Percentiles rank a stretch among this genome's conserved stretches.
Conservation (phyloP, 2,888 invertebrate genomes). For the Villa cingulata region DNA sequence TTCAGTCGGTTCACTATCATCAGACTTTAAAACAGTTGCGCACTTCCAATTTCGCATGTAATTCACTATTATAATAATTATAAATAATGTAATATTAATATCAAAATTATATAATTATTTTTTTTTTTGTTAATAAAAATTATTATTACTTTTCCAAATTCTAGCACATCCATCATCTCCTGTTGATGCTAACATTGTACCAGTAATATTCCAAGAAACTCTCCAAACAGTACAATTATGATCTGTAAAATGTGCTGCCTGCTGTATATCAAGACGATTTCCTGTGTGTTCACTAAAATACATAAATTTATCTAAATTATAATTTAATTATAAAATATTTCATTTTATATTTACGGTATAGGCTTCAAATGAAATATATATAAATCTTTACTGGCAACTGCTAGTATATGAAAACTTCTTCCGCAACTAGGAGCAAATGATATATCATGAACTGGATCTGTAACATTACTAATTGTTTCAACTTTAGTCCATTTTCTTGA, state of each 20-base stretch:
- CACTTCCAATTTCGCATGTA: slow-evolving; percentile 84
- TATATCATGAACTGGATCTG: slow-evolving; percentile 87
- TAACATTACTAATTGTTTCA: slow-evolving; percentile 64
- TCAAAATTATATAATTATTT: too few species aligned
- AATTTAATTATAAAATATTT: too few species aligned
- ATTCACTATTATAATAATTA: slow-evolving; percentile 73
- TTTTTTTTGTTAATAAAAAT: too few species aligned
- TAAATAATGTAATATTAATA: too few species aligned
- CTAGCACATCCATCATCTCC: slow-evolving; percentile 93
- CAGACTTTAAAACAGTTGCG: slow-evolving; percentile 66
- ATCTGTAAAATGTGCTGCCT: slow-evolving; percentile 73
- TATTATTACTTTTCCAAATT: slow-evolving; percentile 89
- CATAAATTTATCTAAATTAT: too few species aligned
- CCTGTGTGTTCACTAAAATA: slow-evolving; percentile 29
- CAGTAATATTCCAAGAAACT: slow-evolving; percentile 92
- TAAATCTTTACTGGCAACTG: slow-evolving; percentile 89
- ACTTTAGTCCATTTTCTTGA: slow-evolving; percentile 79
- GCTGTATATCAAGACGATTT: slow-evolving; percentile 60
- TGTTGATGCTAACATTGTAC: slow-evolving; percentile 87
- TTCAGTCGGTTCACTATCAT: slow-evolving; percentile 41
- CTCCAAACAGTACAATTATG: slow-evolving; percentile 91
- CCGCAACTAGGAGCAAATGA: slow-evolving; percentile 93
- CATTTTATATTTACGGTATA: slow-evolving; percentile 38
- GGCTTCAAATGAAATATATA: slow-evolving; percentile 72
- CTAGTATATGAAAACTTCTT: slow-evolving; percentile 80